Percentiles rank a stretch among this genome's conserved stretches.
phyloP scores from a whole-genome alignment of 37 sponge, comb jelly and placozoan genomes.

The Bolinopsis microptera region DNA sequence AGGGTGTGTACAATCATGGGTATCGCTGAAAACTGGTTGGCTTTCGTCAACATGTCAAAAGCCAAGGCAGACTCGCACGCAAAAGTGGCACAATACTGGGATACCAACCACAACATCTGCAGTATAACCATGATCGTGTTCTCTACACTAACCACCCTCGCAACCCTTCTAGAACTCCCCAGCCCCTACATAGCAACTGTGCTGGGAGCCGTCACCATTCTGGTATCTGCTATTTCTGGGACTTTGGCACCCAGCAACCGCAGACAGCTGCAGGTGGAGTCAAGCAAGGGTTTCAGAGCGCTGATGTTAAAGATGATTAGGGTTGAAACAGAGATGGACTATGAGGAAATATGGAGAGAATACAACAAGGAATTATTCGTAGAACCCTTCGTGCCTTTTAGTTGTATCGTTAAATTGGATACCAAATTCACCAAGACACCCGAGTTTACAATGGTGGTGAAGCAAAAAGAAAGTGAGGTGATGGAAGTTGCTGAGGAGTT shows the following conservation, averaged over 20 bases:
- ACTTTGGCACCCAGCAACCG: background rate
- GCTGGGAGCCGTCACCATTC: background rate
- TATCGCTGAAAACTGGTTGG: background rate
- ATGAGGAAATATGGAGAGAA: too few species aligned
- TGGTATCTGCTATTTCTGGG: background rate
- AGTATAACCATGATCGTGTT: background rate
- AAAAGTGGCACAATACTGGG: constrained; percentile 17
- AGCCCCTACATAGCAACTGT: background rate
- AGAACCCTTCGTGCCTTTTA: too few species aligned
- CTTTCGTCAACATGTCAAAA: background rate
- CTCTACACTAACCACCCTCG: background rate
- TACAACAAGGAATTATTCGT: too few species aligned
- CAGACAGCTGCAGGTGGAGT: constrained; percentile 7
- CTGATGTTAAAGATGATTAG: too few species aligned
- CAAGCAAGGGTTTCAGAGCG: too few species aligned
- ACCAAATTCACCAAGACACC: too few species aligned
- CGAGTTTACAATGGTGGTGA: too few species aligned
- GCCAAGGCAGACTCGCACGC: constrained; percentile 18
- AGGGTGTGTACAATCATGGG: too few species aligned
- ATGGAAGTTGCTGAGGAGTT: too few species aligned
- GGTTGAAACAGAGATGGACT: too few species aligned
- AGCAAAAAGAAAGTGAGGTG: too few species aligned
- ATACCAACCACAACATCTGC: background rate
- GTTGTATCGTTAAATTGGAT: too few species aligned
- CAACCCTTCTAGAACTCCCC: background rate